These are phyloP conservation scores for Pseudococcus jackbeardsleyi DNA, from an alignment of 2,888 invertebrate genomes.

Conservation along the genomic window DNA sequence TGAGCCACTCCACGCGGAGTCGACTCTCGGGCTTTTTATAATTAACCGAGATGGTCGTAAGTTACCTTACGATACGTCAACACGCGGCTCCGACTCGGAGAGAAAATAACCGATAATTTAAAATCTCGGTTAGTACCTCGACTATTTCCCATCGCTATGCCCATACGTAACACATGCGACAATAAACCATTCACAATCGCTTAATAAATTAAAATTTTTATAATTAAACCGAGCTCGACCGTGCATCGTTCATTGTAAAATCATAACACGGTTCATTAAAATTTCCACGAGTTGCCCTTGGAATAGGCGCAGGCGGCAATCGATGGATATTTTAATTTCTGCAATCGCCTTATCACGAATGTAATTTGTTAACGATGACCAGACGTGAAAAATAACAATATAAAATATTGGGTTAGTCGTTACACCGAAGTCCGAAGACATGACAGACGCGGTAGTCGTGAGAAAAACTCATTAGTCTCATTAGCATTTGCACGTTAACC, in stretches of 20 bases:
- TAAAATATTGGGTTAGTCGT: constrained; percentile 41
- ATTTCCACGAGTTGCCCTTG: neutral
- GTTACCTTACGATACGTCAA: neutral
- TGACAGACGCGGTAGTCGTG: constrained; percentile 20
- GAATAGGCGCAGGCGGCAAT: neutral
- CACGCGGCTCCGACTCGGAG: neutral
- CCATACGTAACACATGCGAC: neutral
- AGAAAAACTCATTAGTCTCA: constrained; percentile 47
- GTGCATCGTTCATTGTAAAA: neutral
- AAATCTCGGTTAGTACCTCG: neutral
- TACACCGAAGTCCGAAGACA: neutral
- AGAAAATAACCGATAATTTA: constrained; percentile 37
- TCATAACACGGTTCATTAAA: neutral
- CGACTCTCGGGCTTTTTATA: neutral
- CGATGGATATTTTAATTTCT: neutral
- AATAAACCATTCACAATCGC: constrained; percentile 24
- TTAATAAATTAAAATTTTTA: constrained; percentile 27
- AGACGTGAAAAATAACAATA: constrained; percentile 17
- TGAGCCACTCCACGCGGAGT: neutral
- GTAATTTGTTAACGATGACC: constrained; percentile 21
- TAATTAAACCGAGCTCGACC: neutral
- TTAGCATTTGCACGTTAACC: constrained; percentile 47
- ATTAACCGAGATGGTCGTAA: constrained; percentile 17
- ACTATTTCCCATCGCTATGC: neutral
- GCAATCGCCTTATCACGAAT: constrained; percentile 4